Base-by-base conservation (phyloP, 1,140 invertebrate species). In the Grapholita molesta region DNA sequence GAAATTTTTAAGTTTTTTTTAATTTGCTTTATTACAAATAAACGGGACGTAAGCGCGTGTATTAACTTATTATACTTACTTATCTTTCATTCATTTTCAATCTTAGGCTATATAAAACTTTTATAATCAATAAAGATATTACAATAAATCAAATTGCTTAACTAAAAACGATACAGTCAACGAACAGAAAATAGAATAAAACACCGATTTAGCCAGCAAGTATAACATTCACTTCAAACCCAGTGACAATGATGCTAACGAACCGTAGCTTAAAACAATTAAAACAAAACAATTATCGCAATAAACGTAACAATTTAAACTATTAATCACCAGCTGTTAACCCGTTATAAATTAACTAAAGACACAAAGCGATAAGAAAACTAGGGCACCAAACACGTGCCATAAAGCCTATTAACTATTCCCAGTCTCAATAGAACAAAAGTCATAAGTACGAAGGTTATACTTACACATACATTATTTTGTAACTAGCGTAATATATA, bases 261-360 rank as follows among this genome's bases (percentile, higher is more conserved):
- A 61, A 61, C 55, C 55, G n/a, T 15, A 28, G 55, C 55, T 11
- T 30, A 61, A 28, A 61, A 61, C 32, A 61, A 61, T 61, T 61
- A 52, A n/a, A 52, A 28, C 28, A 28, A 61, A 30, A 61, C 28
- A 61, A 61, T 61, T 32, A 25, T 61, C 18, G 55, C 55, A 28
- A 61, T 28, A 28, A 28, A 28, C 55, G 12, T 12, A 61, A 9
- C 28, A 5, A 61, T 28, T 28, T 15, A 1, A 61, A 32, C n/a
- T 30, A 61, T 61, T 61, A 61, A 61, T 61, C 30, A 61, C 24
- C 12, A 61, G n/a, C 53, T 24, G 53, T 57, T 28, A 61, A 61
- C 55, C 55, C 24, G 24, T 61, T 61, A 61, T 61, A 61, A 61
- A 61, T 61, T 30, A 61, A 61, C 55, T 28, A 61, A 28, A 61